A percentile compares a stretch with the other conserved stretches of the same genome.
phyloP scores from a whole-genome alignment of 1,140 invertebrate genomes.

The Lordiphosa clarofinis region DNA sequence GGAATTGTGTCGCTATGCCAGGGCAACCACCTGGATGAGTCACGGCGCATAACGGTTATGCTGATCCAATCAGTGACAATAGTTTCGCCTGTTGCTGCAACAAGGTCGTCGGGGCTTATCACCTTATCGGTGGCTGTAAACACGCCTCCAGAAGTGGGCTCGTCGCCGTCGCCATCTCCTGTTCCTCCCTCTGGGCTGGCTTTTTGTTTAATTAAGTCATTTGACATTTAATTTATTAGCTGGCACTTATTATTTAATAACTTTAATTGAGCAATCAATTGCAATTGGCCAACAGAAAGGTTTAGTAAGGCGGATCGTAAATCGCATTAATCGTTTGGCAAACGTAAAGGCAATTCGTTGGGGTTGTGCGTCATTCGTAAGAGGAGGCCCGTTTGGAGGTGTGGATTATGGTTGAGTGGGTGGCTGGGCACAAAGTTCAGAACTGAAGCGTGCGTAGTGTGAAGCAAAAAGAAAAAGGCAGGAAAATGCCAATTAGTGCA shows the following conservation, averaged over 20 bases:
- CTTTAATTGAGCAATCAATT: slow-evolving; percentile 47
- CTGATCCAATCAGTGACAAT: background rate
- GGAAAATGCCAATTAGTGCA: no score
- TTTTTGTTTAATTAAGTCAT: slow-evolving; percentile 58
- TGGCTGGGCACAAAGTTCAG: no score
- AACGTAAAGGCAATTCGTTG: slow-evolving; percentile 18
- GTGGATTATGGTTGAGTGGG: no score
- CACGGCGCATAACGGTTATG: background rate
- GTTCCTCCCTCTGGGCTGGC: background rate
- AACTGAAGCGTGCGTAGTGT: no score
- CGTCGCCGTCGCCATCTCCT: no score
- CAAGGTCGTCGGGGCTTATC: slow-evolving; percentile 31
- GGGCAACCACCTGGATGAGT: slow-evolving; percentile 44
- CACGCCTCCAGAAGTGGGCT: slow-evolving; percentile 11
- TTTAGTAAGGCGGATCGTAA: slow-evolving; percentile 7
- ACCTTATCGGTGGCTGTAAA: slow-evolving; percentile 25
- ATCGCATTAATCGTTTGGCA: slow-evolving; percentile 3
- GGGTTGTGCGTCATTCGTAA: slow-evolving; percentile 24
- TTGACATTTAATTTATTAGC: slow-evolving; percentile 57
- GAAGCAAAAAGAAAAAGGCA: no score
- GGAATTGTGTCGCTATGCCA: slow-evolving; percentile 42
- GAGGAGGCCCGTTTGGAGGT: background rate
- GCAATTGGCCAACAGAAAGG: slow-evolving; percentile 21
- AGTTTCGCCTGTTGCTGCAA: slow-evolving; percentile 31
- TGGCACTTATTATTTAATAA: slow-evolving; percentile 36